These are phyloP conservation scores for Liasis olivaceus DNA, from an alignment of 2,797 vertebrate species.

Conservation along the genomic window DNA sequence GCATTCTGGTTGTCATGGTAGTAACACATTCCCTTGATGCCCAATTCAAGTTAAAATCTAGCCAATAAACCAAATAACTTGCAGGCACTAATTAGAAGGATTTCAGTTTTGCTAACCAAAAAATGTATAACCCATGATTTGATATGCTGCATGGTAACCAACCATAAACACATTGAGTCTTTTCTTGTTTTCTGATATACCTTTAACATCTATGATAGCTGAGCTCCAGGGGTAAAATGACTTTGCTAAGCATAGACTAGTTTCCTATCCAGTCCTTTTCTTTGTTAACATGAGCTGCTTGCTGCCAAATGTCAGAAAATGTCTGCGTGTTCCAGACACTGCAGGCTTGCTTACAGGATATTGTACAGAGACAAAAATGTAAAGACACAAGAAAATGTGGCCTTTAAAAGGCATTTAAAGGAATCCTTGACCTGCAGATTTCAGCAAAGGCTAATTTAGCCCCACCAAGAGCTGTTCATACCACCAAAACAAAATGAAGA, in stretches of 20 bases:
- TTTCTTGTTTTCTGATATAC: constrained; percentile 31
- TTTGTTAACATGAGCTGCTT: constrained; percentile 35
- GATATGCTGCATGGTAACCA: constrained; percentile 38
- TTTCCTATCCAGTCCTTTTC: constrained; percentile 46
- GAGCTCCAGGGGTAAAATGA: constrained; percentile 52
- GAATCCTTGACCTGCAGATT: constrained; percentile 69
- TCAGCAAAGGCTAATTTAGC: constrained; percentile 49
- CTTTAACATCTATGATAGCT: constrained; percentile 44
- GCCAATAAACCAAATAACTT: constrained; percentile 16
- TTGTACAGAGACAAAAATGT: constrained; percentile 32
- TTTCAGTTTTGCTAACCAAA: constrained; percentile 27
- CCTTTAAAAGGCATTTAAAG: constrained; percentile 72
- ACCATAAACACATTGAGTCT: constrained; percentile 21
- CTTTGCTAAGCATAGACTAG: constrained; percentile 17
- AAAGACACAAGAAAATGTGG: constrained; percentile 62
- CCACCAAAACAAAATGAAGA: neutral
- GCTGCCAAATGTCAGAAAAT: constrained; percentile 67
- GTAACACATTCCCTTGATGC: neutral
- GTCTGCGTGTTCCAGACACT: constrained; percentile 55
- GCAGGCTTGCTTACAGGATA: constrained; percentile 24
- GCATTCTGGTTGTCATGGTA: neutral
- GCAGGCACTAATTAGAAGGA: neutral
- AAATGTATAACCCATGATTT: constrained; percentile 14
- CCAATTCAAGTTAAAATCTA: constrained; percentile 13
- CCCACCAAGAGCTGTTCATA: constrained; percentile 17